phyloP scores from a whole-genome alignment of 2,797 vertebrate species.

The Lemur catta region DNA sequence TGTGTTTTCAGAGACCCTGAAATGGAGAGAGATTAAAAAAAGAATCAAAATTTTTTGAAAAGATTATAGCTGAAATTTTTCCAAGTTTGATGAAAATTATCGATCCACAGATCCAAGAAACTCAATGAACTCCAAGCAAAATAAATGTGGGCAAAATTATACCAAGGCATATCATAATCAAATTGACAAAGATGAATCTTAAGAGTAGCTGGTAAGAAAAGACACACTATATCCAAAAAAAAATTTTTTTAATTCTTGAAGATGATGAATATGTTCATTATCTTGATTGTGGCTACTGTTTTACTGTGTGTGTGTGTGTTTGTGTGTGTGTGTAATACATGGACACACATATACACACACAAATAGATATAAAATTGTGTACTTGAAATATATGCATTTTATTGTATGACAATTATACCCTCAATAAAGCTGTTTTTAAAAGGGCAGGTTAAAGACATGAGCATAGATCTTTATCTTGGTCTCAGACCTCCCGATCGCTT shows the following conservation, averaged over 20 bases:
- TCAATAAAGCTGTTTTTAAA: background rate
- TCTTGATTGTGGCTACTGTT: background rate
- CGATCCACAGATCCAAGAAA: background rate
- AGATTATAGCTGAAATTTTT: background rate
- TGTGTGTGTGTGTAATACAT: background rate
- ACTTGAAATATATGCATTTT: background rate
- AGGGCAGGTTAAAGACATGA: background rate
- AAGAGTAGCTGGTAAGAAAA: background rate
- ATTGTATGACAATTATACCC: background rate
- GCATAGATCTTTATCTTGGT: background rate
- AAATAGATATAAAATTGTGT: background rate
- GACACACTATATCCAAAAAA: background rate
- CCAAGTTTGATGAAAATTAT: conserved; percentile 32
- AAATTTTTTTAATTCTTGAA: background rate
- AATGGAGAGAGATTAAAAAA: background rate
- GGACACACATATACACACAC: background rate
- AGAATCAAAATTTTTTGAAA: background rate
- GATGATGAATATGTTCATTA: background rate
- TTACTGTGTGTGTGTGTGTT: background rate
- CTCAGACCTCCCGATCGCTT: background rate
- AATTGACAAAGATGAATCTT: background rate
- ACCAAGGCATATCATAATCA: background rate
- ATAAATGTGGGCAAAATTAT: conserved; percentile 24
- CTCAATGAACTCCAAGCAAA: background rate
- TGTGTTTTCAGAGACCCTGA: background rate